phyloP scores from a whole-genome alignment of 2,888 invertebrate species.

The Agrilus biguttatus region DNA sequence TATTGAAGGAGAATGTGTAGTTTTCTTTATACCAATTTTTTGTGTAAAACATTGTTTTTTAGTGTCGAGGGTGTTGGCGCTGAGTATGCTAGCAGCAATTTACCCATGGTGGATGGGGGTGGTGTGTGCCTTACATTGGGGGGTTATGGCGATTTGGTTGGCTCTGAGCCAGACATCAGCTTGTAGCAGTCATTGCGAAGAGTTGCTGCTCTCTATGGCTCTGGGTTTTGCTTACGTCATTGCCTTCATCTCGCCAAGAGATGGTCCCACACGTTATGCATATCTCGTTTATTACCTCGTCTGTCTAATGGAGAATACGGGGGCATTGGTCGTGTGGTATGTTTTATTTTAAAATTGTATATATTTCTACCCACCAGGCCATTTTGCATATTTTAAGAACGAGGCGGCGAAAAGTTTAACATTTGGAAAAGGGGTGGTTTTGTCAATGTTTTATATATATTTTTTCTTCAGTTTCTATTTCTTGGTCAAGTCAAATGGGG shows the following conservation, averaged over 20 bases:
- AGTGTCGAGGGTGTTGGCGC: conserved; percentile 39
- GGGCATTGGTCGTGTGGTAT: conserved; percentile 33
- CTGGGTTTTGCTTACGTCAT: conserved; percentile 44
- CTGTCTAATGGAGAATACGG: conserved; percentile 35
- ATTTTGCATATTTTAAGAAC: not conserved
- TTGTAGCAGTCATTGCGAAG: conserved; percentile 31
- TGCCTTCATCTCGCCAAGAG: conserved; percentile 43
- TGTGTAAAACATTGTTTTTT: conserved; percentile 1
- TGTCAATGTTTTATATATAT: too few relatives aligned
- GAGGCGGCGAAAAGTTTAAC: too few relatives aligned
- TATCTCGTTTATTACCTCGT: conserved; percentile 33
- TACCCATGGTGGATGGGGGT: conserved; percentile 36
- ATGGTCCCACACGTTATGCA: conserved; percentile 42
- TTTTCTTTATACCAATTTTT: too few relatives aligned
- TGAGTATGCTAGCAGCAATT: conserved; percentile 39
- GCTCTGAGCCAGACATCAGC: conserved; percentile 32
- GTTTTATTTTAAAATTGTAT: conserved; percentile 9
- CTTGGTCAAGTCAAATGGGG: too few relatives aligned
- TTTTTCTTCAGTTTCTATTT: too few relatives aligned
- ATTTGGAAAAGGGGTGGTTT: too few relatives aligned
- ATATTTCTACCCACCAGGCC: not conserved
- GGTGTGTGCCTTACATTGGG: conserved; percentile 37
- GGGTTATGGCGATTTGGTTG: conserved; percentile 41
- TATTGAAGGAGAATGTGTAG: too few relatives aligned
- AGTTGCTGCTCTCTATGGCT: conserved; percentile 34